Base-by-base conservation (phyloP, 2,797 vertebrate genomes). In the Thripadectes ignobilis region DNA sequence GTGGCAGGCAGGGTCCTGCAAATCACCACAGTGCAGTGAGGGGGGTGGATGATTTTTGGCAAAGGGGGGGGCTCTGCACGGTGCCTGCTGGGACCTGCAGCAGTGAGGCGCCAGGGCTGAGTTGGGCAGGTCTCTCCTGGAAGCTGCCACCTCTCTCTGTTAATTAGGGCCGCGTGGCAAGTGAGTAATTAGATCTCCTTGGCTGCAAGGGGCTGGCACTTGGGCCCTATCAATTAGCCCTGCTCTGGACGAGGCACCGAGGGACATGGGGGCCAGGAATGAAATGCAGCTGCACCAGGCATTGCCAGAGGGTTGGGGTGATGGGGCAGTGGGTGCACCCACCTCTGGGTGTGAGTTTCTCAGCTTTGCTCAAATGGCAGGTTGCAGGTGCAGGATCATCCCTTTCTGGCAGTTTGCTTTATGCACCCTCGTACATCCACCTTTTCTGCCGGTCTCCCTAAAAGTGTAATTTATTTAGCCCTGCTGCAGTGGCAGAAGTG, bases 181-280 rank as follows among this genome's bases (percentile, higher is more conserved):
- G 86, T 0, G 5, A 41, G 85, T 98, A 96, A 97, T 96, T 92
- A 88, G 77, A 97, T 95, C 39, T 58, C 63, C 82, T 86, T 4
- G 19, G 95, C 95, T 91, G 94, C 95, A 89, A 89, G 7, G 43
- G 75, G 90, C 79, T 45, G 27, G 84, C 93, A 66, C 93, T 96
- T 79, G 84, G 94, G 90, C 41, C 68, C 94, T 94, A 94, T 97
- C 97, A 96, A 91, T 97, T 97, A 97, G 93, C 87, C 34, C 69
- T 61, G 82, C 85, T 93, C 92, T 93, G 96, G 41, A 75, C 0
- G 4, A 93, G 92, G 85, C 84, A 29, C 89, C 49, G 85, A 81
- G 91, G 81, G 80, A 93, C 5, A 0, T 0, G 14, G 81, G 17
- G n/a, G 61, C 62, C 3, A 1, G 46, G 96, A 97, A 97, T 97